Base-by-base conservation (phyloP, 1,140 invertebrate genomes). In the Zaprionus africanus region DNA sequence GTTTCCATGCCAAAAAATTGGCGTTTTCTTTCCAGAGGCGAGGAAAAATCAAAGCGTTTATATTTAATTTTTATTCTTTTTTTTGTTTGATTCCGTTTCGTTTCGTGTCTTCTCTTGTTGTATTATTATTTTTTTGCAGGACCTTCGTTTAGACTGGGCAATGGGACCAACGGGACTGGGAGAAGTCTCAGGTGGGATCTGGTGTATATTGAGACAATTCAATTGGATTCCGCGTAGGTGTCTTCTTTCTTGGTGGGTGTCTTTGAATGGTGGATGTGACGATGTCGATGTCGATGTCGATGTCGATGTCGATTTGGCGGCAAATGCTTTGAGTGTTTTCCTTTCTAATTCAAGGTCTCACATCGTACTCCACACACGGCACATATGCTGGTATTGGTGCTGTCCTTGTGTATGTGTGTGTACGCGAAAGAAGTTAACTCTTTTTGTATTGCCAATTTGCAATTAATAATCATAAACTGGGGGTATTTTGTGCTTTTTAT, bases 131-230 rank as follows among this genome's bases (percentile, higher is more conserved):
- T 60, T n/a, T 17, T n/a, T 60, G 43, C 5, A 43, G 36, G 74
- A 72, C 76, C 59, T 73, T 66, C 77, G 80, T 80, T 63, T 83
- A 53, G n/a, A 19, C 24, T 46, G 51, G 56, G 38, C 54, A 58
- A 46, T 17, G n/a, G n/a, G 41, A 11, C 41, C 41, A 5, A 46
- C 6, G 72, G 38, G 59, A 19, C 36, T 49, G 38, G 62, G 56
- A 56, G 49, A 82, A 46, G n/a, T 80, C 59, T 81, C 51, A 75
- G 78, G 78, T 82, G 71, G 78, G 80, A 63, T 73, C 41, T 17
- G 49, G 56, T 73, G 57, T 73, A 54, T 76, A 17, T 51, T 64
- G 6, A 24, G 38, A 57, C 54, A 4, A 12, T 62, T 36, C 11
- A 66, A 66, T 24, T 12, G 11, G 5, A 60, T 46, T 41, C 11